Evolutionary conservation across 2,797 vertebrate species (phyloP).

Genomic region (Hypotaenidia philippensis): DNA sequence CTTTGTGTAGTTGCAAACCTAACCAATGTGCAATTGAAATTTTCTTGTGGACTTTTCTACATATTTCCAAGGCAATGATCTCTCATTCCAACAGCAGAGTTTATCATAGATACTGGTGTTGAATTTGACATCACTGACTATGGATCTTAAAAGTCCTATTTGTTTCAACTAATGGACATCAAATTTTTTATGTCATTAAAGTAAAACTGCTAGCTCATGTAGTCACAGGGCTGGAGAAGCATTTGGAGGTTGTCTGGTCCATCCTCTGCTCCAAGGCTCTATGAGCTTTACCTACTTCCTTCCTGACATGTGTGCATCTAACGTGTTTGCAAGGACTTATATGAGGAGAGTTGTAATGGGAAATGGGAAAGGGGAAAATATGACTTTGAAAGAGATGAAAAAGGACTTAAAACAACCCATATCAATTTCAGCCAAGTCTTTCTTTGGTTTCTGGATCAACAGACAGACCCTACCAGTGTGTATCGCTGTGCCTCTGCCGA

Average conservation of each 20-base stretch:
- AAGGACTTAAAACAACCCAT: neutral
- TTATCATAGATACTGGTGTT: neutral
- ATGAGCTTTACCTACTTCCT: neutral
- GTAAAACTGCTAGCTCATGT: neutral
- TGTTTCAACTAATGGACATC: neutral
- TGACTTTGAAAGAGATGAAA: neutral
- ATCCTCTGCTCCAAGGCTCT: neutral
- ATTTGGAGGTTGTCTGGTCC: neutral
- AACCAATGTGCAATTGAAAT: neutral
- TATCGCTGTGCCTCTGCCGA: neutral
- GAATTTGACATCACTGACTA: neutral
- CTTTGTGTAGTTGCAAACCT: neutral
- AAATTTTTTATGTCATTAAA: neutral
- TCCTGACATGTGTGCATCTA: neutral
- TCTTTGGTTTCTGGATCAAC: neutral
- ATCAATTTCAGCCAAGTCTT: neutral
- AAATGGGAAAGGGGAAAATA: neutral
- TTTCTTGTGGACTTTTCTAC: neutral
- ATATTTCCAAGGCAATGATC: neutral
- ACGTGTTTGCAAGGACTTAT: neutral
- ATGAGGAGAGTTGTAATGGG: neutral
- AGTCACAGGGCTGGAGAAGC: neutral
- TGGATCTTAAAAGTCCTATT: neutral
- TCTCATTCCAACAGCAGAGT: neutral
- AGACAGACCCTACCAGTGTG: neutral